Percentiles rank a stretch among this genome's conserved stretches.
Evolutionary conservation across 2,113 vertebrate genomes (phyloP).

Genomic region (Acrocephalus arundinaceus): DNA sequence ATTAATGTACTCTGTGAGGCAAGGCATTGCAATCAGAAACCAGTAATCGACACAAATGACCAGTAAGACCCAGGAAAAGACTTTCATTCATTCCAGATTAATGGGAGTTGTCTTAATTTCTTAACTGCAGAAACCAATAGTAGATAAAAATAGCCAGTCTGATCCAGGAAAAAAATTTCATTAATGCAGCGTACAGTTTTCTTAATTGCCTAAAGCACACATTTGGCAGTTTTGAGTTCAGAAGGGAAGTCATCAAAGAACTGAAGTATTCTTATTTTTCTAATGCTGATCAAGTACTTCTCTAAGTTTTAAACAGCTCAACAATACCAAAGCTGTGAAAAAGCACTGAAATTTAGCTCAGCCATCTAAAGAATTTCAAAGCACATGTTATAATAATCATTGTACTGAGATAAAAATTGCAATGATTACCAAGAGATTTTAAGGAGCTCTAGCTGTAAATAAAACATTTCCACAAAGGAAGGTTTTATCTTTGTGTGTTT

Average conservation of each 20-base stretch:
- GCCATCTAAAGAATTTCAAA: not conserved
- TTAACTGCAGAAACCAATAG: not conserved
- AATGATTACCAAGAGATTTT: not conserved
- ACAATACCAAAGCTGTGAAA: not conserved
- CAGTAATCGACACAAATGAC: not conserved
- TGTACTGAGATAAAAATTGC: not conserved
- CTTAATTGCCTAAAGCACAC: not conserved
- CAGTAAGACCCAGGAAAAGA: not conserved
- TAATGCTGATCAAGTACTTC: not conserved
- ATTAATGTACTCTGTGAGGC: not conserved
- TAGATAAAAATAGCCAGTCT: not conserved
- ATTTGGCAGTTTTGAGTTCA: not conserved
- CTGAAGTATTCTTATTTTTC: not conserved
- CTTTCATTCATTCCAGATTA: not conserved
- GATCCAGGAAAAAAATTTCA: not conserved
- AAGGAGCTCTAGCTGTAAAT: not conserved
- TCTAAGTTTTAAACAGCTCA: not conserved
- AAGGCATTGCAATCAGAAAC: not conserved
- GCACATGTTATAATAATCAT: not conserved
- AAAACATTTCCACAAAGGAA: not conserved
- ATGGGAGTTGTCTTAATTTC: not conserved
- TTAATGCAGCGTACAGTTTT: not conserved
- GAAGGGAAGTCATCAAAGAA: not conserved
- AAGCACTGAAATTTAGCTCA: not conserved
- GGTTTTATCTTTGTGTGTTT: not conserved